Percentiles rank a stretch among this genome's conserved stretches.
phyloP scores from a whole-genome alignment of 2,888 invertebrate genomes.

The Philereme vetulata region DNA sequence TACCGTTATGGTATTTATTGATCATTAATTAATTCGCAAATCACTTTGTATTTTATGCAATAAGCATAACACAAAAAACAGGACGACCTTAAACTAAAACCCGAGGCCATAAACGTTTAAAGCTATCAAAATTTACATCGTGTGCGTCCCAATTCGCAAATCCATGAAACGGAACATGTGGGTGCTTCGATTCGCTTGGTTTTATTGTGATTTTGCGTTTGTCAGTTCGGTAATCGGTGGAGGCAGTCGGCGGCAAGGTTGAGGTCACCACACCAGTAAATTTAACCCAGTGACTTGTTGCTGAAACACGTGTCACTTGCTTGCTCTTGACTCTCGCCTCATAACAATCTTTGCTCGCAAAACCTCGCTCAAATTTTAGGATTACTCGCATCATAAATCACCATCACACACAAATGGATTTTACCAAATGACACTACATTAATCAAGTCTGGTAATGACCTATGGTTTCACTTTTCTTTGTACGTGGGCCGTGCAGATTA shows the following conservation, averaged over 20 bases:
- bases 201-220: conserved; percentile 63
- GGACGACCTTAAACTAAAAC: conserved; percentile 73
- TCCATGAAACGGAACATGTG: conserved; percentile 69
- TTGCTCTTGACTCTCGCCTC: conserved; percentile 39
- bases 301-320: conserved; percentile 58
- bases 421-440: conserved; percentile 53
- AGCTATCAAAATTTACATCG: conserved; percentile 75
- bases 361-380: conserved; percentile 29
- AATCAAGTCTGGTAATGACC: conserved; percentile 57
- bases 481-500: conserved; percentile 50
- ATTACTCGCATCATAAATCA: conserved; percentile 44
- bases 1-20: conserved; percentile 51
- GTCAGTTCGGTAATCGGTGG: conserved; percentile 63
- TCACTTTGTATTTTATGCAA: conserved; percentile 53
- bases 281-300: conserved; percentile 64
- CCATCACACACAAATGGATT: conserved; percentile 48
- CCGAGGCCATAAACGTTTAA: conserved; percentile 70
- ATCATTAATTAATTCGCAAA: conserved; percentile 59
- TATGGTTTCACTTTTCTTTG: conserved; percentile 62
- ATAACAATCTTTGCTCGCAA: conserved; percentile 31
- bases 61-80: conserved; percentile 60
- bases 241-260: conserved; percentile 72
- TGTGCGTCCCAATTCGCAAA: conserved; percentile 71
- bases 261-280: conserved; percentile 63
- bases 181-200: conserved; percentile 60